A percentile compares a stretch with the other conserved stretches of the same genome.
phyloP scores from a whole-genome alignment of 2,113 vertebrate genomes.

The Mormoops blainvillei region DNA sequence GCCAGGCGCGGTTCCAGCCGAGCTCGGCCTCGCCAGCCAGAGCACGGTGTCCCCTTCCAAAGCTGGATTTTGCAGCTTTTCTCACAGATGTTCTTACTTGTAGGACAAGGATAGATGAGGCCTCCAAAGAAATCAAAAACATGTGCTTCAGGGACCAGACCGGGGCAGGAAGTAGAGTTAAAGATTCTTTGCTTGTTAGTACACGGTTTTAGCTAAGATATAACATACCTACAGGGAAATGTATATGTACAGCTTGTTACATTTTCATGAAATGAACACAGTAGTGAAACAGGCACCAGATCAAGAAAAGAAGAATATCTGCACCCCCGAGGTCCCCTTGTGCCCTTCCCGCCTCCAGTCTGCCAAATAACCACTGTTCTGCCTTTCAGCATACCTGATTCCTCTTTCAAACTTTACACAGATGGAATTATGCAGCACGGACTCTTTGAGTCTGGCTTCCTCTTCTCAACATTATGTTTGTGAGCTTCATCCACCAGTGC shows the following conservation, averaged over 20 bases:
- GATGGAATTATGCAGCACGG: neutral
- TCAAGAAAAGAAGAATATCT: neutral
- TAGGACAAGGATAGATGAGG: neutral
- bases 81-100: neutral
- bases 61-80: neutral
- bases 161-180: neutral
- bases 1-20: neutral
- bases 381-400: neutral
- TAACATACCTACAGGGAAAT: neutral
- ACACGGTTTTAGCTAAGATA: neutral
- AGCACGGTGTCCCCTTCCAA: neutral
- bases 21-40: neutral
- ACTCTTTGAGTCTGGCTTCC: neutral
- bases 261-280: neutral
- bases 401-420: neutral
- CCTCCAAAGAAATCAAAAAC: neutral
- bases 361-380: neutral
- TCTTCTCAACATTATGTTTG: neutral
- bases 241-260: neutral
- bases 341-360: neutral
- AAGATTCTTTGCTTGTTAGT: neutral
- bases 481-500: neutral
- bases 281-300: neutral
- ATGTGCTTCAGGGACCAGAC: neutral
- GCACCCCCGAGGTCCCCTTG: neutral